Evolutionary conservation across 2,888 invertebrate genomes (phyloP).

Genomic region (Drosophila quinaria): DNA sequence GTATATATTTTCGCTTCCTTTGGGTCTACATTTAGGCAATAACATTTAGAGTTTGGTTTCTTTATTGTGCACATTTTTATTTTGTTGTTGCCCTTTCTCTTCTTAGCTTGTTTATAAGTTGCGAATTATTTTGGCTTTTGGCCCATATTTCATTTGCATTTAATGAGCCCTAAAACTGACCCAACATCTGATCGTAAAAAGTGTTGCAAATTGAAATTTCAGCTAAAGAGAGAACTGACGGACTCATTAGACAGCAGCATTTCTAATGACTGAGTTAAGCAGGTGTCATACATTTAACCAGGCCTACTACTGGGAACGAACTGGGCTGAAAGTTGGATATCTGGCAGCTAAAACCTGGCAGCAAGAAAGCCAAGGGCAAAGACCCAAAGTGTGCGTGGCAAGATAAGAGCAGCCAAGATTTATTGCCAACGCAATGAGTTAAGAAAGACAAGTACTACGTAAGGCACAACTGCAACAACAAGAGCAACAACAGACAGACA

Average conservation of each 20-base stretch:
- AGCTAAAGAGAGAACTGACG: background rate
- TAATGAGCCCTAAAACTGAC: slow-evolving; percentile 58
- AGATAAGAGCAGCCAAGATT: slow-evolving; percentile 83
- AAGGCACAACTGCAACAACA: slow-evolving; percentile 61
- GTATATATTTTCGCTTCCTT: slow-evolving; percentile 7
- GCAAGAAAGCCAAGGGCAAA: slow-evolving; percentile 15
- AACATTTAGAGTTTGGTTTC: slow-evolving; percentile 33
- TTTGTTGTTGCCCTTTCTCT: background rate
- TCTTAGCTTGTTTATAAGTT: slow-evolving; percentile 49
- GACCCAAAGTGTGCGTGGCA: slow-evolving; percentile 56
- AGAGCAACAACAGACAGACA: slow-evolving; percentile 22
- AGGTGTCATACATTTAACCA: slow-evolving; percentile 67
- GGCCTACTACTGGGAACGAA: slow-evolving; percentile 23
- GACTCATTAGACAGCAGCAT: slow-evolving; percentile 57
- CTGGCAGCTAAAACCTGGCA: slow-evolving; percentile 5
- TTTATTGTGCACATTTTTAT: slow-evolving; percentile 33
- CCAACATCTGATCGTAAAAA: slow-evolving; percentile 53
- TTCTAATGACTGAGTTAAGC: slow-evolving; percentile 60
- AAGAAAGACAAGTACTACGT: slow-evolving; percentile 84
- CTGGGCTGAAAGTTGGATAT: slow-evolving; percentile 4
- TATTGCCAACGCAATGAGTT: slow-evolving; percentile 85
- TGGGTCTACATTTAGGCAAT: slow-evolving; percentile 21
- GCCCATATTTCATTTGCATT: slow-evolving; percentile 67
- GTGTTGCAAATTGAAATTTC: slow-evolving; percentile 64
- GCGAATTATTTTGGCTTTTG: slow-evolving; percentile 66